Base-by-base conservation (phyloP, 2,888 invertebrate species). In the Seira musarum region DNA sequence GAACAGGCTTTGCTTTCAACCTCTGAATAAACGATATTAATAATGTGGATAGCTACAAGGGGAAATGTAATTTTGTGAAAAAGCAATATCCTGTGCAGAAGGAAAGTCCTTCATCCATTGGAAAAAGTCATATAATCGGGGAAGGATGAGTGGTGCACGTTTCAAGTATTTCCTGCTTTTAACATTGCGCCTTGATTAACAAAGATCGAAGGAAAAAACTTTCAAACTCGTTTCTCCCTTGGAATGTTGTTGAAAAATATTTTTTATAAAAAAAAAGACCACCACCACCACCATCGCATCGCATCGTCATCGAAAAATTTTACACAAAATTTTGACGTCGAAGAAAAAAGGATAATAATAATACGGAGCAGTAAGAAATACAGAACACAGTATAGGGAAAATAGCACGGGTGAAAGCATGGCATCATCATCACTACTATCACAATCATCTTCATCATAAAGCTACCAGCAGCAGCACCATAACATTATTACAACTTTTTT, bases 101-200 rank as follows among this genome's bases (percentile, higher is more conserved):
- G 49, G 17, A 49, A 49, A 49, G 15, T 3, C 40, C 6, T 13
- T 49, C 17, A 15, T 13, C 49, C 13, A 49, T 49, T 49, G 13
- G 15, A n/a, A 49, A 49, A 49, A 49, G 49, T 49, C 13, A 49
- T 49, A 49, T 49, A 49, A 49, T 49, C 30, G 30, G 49, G 15
- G 49, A 49, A 49, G 15, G 49, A 49, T 49, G 49, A 49, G 49
- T 49, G 17, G 49, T 49, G 15, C 49, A 49, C 49, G 49, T 49
- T 49, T 49, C 49, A 49, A 49, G 49, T 49, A 49, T 49, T 49
- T 49, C 49, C 49, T 49, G 30, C 30, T 30, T 30, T n/a, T 49
- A 8, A 49, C 49, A 49, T 15, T n/a, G n/a, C 49, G 30, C 30
- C 8, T 30, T 49, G 49, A 49, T 49, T 13, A 49, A 49, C 49